Evolutionary conservation across 2,888 invertebrate genomes (phyloP), one percentile per base, ranked within the genome.

Genomic region (Eucera pruinosa): DNA sequence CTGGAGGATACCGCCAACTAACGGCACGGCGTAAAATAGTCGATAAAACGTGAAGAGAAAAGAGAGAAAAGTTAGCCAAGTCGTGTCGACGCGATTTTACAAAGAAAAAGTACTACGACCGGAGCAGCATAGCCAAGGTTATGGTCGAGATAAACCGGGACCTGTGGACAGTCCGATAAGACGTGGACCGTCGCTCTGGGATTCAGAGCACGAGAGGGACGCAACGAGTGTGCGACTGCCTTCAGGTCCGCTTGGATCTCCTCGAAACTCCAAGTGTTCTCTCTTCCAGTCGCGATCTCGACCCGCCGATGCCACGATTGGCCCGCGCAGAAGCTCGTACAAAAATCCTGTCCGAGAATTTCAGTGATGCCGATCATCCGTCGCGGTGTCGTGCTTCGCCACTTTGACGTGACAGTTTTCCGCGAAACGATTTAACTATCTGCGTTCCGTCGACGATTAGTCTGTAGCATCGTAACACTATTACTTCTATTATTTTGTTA

Each of bases 71-170:
- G 2, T 48, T 30, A 18, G 52, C 18, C 30, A 36, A 25, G 47
- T 43, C 30, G 5, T 2, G 27, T 13, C n/a, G n/a, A 18, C 23
- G 27, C 47, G 15, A 41, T 65, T 70, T 39, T 11, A 47, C 48
- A 55, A 60, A 62, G 62, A 57, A 55, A 50, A 58, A 77, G 70
- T 64, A 74, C 23, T 45, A 58, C 61, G 77, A 81, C 82, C 80
- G 71, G 47, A 36, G 80, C 57, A 71, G 33, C 77, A 83, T 88
- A 83, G 60, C 85, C 90, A 88, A 90, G 89, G 90, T 90, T 89
- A 90, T 89, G 90, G 88, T 87, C 88, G 88, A 87, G 91, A 91
- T 91, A 90, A 90, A 88, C 84, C 84, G 80, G 73, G 80, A 85
- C 78, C 80, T 71, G 83, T 78, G 84, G 82, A 82, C 78, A 55